These are phyloP conservation scores for Calephelis nemesis DNA, from an alignment of 1,140 invertebrate species.

Conservation along the genomic window DNA sequence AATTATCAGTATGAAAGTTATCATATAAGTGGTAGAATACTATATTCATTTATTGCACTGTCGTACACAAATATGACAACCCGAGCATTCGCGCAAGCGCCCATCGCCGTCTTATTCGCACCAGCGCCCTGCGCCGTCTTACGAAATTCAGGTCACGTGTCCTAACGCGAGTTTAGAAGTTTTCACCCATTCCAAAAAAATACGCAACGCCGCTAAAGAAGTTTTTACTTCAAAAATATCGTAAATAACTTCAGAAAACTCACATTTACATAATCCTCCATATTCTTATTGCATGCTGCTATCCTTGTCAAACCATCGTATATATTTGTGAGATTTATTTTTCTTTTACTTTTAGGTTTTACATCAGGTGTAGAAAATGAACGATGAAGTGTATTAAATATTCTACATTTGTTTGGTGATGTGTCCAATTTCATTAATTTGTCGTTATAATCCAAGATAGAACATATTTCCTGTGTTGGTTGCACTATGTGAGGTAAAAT, in stretches of 20 bases:
- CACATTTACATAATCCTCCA: conserved; percentile 24
- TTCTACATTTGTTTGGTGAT: conserved; percentile 48
- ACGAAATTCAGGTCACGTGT: too few species aligned
- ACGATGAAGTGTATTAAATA: conserved; percentile 54
- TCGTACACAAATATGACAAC: too few species aligned
- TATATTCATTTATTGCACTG: too few species aligned
- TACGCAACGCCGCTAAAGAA: too few species aligned
- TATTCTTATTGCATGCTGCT: conserved; percentile 30
- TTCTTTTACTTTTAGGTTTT: conserved; percentile 30
- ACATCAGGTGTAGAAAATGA: conserved; percentile 37
- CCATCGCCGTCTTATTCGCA: too few species aligned
- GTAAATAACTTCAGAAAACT: background rate
- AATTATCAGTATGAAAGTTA: too few species aligned
- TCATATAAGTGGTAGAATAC: too few species aligned
- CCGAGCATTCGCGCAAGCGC: too few species aligned
- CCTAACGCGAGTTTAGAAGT: too few species aligned
- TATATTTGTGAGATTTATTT: conserved; percentile 35
- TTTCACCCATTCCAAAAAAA: too few species aligned
- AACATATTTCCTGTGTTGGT: conserved; percentile 37
- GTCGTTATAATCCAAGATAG: conserved; percentile 57
- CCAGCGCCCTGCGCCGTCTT: too few species aligned
- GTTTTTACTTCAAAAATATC: too few species aligned
- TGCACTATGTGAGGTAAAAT: conserved; percentile 49
- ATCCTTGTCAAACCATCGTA: conserved; percentile 44
- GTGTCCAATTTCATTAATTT: conserved; percentile 43